Evolutionary conservation across 35 echinoderm and acorn worm genomes (phyloP), one percentile per base, ranked within the genome.

Genomic region (Ophioderma brevispina): DNA sequence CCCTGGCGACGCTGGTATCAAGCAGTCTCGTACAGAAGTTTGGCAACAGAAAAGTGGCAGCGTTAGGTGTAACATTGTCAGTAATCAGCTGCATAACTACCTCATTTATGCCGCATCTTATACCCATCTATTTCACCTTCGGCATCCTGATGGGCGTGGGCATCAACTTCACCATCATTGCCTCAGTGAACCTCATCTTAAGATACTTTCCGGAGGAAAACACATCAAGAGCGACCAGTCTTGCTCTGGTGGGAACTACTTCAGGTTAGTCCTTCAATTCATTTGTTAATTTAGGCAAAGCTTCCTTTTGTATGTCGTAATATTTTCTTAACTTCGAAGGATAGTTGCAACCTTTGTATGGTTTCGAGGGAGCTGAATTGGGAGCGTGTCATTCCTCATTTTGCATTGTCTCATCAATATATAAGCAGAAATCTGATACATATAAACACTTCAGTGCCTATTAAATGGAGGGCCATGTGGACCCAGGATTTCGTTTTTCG

Each of bases 151-250:
- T 81, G 81, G 94, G 94, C 1, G 35, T 93, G 15, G 94, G 94
- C 1, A 96, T 96, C 82, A 96, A 96, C 91, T 93, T 96, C 49
- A 80, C 89, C 1, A 81, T 96, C 38, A 96, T 96, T 40, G 36
- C 94, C 0, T 96, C 94, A 32, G 89, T 96, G 34, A 96, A 87
- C 38, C 91, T 96, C 28, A 92, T 96, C 76, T 84, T 96, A 42
- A 92, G 90, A 39, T 96, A 96, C 79, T 96, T 92, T 37, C 94
- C 94, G 6, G 78, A 81, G 23, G 85, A 79, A 43, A 96, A 96
- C 64, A 93, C 91, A 42, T 96, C 94, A 25, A 80, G 94, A 82
- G 91, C 90, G n/a, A 96, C 94, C 1, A 92, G 94, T 37, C 41
- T 96, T 18, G 94, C 94, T 10, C 50, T 96, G 1, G 76, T 92